phyloP scores from a whole-genome alignment of 2,797 vertebrate genomes.

The Synanceia verrucosa region DNA sequence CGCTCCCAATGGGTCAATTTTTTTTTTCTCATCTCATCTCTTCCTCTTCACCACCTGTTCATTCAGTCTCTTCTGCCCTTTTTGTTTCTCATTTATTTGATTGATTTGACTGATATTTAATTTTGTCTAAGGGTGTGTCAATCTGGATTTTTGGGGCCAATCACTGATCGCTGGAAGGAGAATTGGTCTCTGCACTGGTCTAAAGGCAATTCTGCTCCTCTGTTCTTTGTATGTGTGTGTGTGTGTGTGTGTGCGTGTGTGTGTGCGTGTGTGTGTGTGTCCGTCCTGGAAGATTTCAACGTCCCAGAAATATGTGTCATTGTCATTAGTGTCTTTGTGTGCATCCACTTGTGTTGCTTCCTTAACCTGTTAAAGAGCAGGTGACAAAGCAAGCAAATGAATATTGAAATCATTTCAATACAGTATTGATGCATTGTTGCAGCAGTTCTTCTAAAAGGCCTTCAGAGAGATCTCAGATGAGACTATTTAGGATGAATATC shows the following conservation, averaged over 20 bases:
- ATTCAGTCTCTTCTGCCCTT: not conserved
- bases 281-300: not conserved
- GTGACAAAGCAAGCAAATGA: not conserved
- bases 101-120: too few species aligned
- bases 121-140: too few species aligned
- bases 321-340: too few species aligned
- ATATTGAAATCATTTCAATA: too few species aligned
- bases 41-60: slow-evolving; percentile 6
- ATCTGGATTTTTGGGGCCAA: not conserved
- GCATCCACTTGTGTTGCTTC: not conserved
- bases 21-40: slow-evolving; percentile 13
- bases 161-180: too few species aligned
- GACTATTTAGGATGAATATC: too few species aligned
- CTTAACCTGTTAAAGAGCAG: not conserved
- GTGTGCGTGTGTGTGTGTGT: not conserved
- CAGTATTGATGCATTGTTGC: too few species aligned
- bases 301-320: not conserved
- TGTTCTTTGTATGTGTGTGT: not conserved
- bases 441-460: too few species aligned
- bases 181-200: not conserved
- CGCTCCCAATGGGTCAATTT: slow-evolving; percentile 8
- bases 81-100: not conserved
- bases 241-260: not conserved
- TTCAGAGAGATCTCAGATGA: too few species aligned
- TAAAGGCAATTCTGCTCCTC: not conserved